A percentile compares a stretch with the other conserved stretches of the same genome.
These are phyloP conservation scores for Heliothis peltigera DNA, from an alignment of 2,888 invertebrate genomes.

Conservation along the genomic window DNA sequence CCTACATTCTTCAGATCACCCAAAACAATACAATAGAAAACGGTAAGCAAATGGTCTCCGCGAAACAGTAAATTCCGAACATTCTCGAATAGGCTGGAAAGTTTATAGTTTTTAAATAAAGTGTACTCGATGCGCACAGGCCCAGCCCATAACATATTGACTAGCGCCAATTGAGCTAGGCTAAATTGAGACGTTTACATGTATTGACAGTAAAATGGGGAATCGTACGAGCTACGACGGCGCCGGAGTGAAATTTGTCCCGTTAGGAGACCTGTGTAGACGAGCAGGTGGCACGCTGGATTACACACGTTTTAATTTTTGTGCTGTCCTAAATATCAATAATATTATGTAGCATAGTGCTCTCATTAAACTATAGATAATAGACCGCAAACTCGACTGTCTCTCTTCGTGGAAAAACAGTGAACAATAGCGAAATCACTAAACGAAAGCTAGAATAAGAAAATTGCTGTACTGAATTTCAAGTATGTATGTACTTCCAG, in stretches of 20 bases:
- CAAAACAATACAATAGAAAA: constrained; percentile 2
- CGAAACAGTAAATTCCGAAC: constrained; percentile 33
- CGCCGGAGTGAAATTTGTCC: constrained; percentile 83
- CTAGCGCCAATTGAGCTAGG: constrained; percentile 61
- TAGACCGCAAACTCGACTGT: no score
- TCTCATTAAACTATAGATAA: no score
- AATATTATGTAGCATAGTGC: no score
- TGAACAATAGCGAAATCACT: no score
- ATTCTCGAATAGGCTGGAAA: constrained; percentile 38
- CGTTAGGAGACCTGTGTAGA: constrained; percentile 70
- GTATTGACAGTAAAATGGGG: constrained; percentile 85
- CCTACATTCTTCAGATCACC: not conserved
- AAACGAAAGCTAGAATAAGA: no score
- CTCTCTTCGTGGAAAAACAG: no score
- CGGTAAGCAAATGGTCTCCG: constrained; percentile 15
- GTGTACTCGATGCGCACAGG: constrained; percentile 46
- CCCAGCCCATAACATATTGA: constrained; percentile 61
- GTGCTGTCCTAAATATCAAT: not conserved
- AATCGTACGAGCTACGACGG: constrained; percentile 74
- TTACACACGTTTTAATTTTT: not conserved
- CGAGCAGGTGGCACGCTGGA: constrained; percentile 60
- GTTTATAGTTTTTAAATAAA: constrained; percentile 57
- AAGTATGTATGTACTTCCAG: no score
- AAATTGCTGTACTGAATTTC: no score
- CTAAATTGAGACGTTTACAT: constrained; percentile 86